Conservation (phyloP, 2,113 vertebrate species). For the Brienomyrus brachyistius region DNA sequence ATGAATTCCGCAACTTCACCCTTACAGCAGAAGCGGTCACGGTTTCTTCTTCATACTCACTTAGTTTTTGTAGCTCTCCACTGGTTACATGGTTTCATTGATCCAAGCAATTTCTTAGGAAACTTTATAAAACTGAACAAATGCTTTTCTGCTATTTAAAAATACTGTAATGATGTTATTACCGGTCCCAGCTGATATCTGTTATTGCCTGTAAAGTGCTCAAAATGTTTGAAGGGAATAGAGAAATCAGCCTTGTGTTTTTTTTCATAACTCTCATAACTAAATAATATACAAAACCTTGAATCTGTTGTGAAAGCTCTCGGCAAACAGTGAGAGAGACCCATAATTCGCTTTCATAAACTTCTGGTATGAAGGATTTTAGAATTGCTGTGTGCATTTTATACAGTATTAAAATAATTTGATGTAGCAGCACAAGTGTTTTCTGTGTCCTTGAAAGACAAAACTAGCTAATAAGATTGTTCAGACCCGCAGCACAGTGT, state of each 20-base stretch:
- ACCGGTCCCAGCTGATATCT: neutral
- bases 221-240: neutral
- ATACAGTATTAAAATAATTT: neutral
- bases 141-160: neutral
- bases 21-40: neutral
- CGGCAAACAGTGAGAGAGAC: neutral
- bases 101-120: neutral
- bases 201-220: neutral
- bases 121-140: neutral
- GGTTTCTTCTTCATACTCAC: neutral
- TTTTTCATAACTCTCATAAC: neutral
- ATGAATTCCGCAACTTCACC: neutral
- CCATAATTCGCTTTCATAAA: neutral
- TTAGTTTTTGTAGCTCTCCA: neutral
- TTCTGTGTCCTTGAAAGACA: neutral
- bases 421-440: neutral
- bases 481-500: neutral
- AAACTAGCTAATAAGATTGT: neutral
- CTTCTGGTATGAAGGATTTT: neutral
- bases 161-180: neutral
- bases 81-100: neutral
- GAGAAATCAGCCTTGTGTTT: neutral
- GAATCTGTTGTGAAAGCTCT: neutral
- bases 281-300: neutral
- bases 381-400: neutral